Base-by-base conservation (phyloP, 2,888 invertebrate genomes). In the Cryptus armator region DNA sequence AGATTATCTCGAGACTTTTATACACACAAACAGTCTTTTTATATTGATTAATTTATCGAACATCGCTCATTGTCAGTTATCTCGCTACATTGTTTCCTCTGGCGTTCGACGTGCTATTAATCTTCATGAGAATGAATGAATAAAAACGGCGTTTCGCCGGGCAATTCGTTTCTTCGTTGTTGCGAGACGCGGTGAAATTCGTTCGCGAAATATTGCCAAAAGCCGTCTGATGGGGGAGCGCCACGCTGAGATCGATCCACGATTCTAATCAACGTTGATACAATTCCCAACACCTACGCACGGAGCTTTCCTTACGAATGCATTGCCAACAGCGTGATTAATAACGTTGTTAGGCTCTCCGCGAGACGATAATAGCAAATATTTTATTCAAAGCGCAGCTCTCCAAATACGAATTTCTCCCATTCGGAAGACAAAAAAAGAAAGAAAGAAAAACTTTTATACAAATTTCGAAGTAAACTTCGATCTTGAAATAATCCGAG, bases 161-260 rank as follows among this genome's bases (percentile, higher is more conserved):
- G 29, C 6, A 74, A 64, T 74, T 64, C 32, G 62, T 48, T 48
- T 16, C 44, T 64, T n/a, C 32, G 37, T 5, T 2, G 43, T 53
- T 19, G 12, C 72, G 59, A 32, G 59, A 48, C 44, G 64, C 68
- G 74, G 70, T 1, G 74, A 68, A 51, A 74, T 19, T 68, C 16
- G 19, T 51, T 62, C 67, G 64, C 48, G 51, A 83, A 79, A 78
- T 68, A 43, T 83, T 78, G 74, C 70, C 62, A 51, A 83, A 83
- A 46, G 68, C 37, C 37, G 37, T 37, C 75, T 72, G 48, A n/a
- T n/a, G n/a, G 37, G 37, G 37, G 37, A 7, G 37, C 56, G 51
- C 59, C 75, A 53, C 44, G 43, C 78, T 59, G 32, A 29, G 53
- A 74, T 74, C 78, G 68, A 79, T 71, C 70, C 44, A 29, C 24